These are phyloP conservation scores for Microtus richardsoni DNA, from an alignment of 2,113 vertebrate species.

Conservation along the genomic window DNA sequence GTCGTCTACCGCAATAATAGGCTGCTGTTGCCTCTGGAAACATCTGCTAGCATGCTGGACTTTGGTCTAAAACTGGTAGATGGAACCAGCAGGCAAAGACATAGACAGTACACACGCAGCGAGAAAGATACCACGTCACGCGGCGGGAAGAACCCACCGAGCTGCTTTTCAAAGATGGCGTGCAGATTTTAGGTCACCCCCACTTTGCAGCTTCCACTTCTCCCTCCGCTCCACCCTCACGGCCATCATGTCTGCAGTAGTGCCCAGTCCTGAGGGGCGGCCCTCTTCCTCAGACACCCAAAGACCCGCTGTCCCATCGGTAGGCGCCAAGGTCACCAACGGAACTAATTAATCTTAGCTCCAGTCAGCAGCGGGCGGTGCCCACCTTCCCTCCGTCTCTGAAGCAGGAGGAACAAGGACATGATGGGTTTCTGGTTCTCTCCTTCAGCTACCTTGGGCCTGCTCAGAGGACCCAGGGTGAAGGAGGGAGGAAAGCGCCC, in stretches of 20 bases:
- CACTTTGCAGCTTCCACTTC: background rate
- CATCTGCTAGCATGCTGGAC: background rate
- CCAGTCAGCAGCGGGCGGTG: background rate
- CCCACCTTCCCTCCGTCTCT: conserved; percentile 39
- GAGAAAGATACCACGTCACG: too few relatives aligned
- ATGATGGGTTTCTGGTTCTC: conserved; percentile 1
- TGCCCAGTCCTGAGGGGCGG: background rate
- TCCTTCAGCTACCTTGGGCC: background rate
- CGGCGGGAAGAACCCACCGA: background rate
- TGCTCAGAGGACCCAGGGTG: conserved; percentile 6
- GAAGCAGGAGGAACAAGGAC: conserved; percentile 9
- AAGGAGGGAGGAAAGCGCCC: background rate
- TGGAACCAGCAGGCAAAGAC: background rate
- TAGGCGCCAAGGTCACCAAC: conserved; percentile 58
- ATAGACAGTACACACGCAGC: background rate
- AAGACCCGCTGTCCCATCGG: background rate
- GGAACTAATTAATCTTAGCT: conserved; percentile 63
- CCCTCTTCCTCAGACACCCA: background rate
- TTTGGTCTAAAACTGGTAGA: background rate
- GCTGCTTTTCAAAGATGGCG: background rate
- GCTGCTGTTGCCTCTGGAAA: background rate
- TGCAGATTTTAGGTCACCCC: background rate
- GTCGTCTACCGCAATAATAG: fast-evolving
- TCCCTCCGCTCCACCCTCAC: background rate
- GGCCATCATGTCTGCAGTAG: background rate